phyloP scores from a whole-genome alignment of 2,113 vertebrate species.

The Hippocampus zosterae region DNA sequence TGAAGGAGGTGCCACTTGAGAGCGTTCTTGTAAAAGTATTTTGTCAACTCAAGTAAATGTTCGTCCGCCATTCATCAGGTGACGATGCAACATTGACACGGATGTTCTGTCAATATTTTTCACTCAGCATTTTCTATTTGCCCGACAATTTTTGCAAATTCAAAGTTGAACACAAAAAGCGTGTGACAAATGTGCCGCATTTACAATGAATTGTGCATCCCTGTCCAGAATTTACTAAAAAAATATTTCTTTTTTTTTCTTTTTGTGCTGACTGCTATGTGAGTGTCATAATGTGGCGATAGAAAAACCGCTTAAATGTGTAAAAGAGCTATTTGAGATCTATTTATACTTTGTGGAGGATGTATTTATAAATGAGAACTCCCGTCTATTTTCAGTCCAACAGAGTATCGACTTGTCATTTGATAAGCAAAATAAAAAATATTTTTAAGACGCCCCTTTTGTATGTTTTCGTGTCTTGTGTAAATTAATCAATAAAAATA shows the following conservation, averaged over 20 bases:
- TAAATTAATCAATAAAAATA: neutral
- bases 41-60: neutral
- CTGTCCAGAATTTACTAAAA: neutral
- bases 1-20: slow-evolving; percentile 50
- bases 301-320: slow-evolving; percentile 56
- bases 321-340: slow-evolving; percentile 63
- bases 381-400: slow-evolving; percentile 55
- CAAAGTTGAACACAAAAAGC: neutral
- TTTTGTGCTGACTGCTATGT: slow-evolving; percentile 48
- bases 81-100: neutral
- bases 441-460: slow-evolving; percentile 63
- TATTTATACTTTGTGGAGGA: slow-evolving; percentile 72
- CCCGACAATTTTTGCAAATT: neutral
- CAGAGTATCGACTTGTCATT: slow-evolving; percentile 59
- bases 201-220: neutral
- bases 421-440: slow-evolving; percentile 75
- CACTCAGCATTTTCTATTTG: neutral
- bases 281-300: slow-evolving; percentile 45
- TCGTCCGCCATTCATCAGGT: neutral
- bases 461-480: neutral
- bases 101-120: neutral
- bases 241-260: neutral
- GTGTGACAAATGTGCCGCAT: neutral
- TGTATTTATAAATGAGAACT: slow-evolving; percentile 67
- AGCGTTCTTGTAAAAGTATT: slow-evolving; percentile 38